Base-by-base conservation (phyloP, 2,888 invertebrate genomes). In the Eupithecia dodoneata region DNA sequence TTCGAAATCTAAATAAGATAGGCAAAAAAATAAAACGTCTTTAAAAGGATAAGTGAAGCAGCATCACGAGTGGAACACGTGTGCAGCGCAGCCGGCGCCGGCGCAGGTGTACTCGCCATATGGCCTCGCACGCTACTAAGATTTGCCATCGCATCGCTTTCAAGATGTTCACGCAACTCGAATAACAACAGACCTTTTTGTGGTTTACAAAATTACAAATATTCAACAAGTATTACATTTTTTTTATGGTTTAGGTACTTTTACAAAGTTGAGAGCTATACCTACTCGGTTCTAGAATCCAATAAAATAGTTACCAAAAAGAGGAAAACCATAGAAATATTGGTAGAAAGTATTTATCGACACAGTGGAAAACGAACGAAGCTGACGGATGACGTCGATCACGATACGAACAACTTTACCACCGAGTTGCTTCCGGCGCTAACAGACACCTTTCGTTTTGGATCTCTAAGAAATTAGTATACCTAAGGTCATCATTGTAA, bases 41-140 rank as follows among this genome's bases (percentile, higher is more conserved):
- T 79, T 82, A 86, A 85, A 80, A 82, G 79, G 81, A 85, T 86
- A 85, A 88, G 87, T 85, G 86, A 88, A 88, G 87, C 84, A 85
- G 85, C 63, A 63, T 84, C 84, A 81, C 80, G 84, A 85, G 82
- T 79, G 77, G 83, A 85, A 86, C 91, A 90, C 91, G 91, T 91
- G 91, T 87, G 83, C 83, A 18, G 18, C 55, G 55, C 63, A 63
- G 59, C 10, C 81, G 41, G 82, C 86, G 84, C 63, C 84, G 74
- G 84, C 85, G 49, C 72, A 81, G 81, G 87, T 88, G 87, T 80
- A n/a, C 30, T 59, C 67, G 79, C 83, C 90, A 87, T 85, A 88
- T 88, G 89, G 76, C 63, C 4, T 7, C 85, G 30, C 30, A 30
- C 30, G 81, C 82, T 81, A 81, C 81, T 82, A 87, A 84, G 87